Evolutionary conservation across 2,797 vertebrate genomes (phyloP), one percentile per base, ranked within the genome.

Genomic region (Remorina albescens): DNA sequence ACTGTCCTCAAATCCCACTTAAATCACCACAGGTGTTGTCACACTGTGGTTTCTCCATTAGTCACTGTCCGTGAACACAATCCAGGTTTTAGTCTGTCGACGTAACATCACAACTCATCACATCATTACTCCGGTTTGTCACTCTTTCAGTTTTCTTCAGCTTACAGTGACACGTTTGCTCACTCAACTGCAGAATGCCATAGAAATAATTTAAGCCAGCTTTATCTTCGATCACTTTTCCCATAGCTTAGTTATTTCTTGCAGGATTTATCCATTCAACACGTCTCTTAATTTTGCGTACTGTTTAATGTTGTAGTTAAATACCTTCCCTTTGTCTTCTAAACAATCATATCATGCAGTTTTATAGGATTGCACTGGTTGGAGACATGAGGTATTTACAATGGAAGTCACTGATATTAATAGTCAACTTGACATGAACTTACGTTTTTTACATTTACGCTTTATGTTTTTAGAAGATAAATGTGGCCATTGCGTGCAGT

Each of bases 281-380:
- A 67, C 39, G 70, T 44, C 9, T n/a, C 12, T 71, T 64, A 15
- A 46, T 34, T 46, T 78, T 56, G 57, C 47, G 81, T 69, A 81
- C 54, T 84, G 75, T 78, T 81, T 80, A 80, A 66, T 67, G 68
- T 4, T 0, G 62, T 44, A 71, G 70, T 74, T 80, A 82, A 71
- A 74, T 67, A 39, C 42, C 53, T 57, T 67, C 30, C 53, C 51
- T 67, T 64, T 68, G 42, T 76, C 55, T 69, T 57, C 30, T 67
- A 56, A 83, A 78, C 74, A 2, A 69, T 83, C 12, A 11, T 28
- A 58, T 69, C 83, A 76, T 62, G 74, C 36, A 8, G 76, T 75
- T 85, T 86, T 74, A 75, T 69, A 13, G 56, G 28, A 32, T 63
- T 25, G 21, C 47, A 28, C 49, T 61, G 53, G 63, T 70, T 30